Evolutionary conservation across 1,140 invertebrate genomes (phyloP).

Genomic region (Drosophila persimilis): DNA sequence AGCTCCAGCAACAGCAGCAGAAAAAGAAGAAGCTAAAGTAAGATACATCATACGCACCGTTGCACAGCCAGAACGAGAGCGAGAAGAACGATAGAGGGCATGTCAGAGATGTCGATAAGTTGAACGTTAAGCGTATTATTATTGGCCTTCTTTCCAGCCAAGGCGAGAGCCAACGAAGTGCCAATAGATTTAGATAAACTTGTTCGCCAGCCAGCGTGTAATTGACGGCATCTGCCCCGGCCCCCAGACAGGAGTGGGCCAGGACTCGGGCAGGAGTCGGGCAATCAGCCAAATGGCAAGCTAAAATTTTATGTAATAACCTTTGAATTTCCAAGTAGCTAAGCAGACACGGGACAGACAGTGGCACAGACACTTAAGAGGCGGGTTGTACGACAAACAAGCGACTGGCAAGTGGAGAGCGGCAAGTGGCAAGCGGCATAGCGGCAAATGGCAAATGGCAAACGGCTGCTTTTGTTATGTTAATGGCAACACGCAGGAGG

Average conservation of each 20-base stretch:
- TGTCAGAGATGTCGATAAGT: slow-evolving; percentile 66
- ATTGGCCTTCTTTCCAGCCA: slow-evolving; percentile 26
- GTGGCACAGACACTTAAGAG: slow-evolving; percentile 54
- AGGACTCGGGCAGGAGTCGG: slow-evolving; percentile 46
- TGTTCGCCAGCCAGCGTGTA: slow-evolving; percentile 31
- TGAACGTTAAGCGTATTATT: slow-evolving; percentile 71
- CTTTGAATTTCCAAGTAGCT: slow-evolving; percentile 79
- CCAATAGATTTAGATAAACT: slow-evolving; percentile 81
- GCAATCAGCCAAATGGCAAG: slow-evolving; percentile 78
- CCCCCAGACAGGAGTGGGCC: slow-evolving; percentile 10
- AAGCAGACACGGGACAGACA: slow-evolving; percentile 36
- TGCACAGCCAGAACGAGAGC: slow-evolving; percentile 41
- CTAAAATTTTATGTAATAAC: slow-evolving; percentile 81
- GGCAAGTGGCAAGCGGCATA: slow-evolving; percentile 15
- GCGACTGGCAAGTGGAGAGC: slow-evolving; percentile 27
- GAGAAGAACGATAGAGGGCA: slow-evolving; percentile 9
- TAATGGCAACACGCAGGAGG: slow-evolving; percentile 61
- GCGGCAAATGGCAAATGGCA: slow-evolving; percentile 17
- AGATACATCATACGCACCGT: slow-evolving; percentile 68
- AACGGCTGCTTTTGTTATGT: slow-evolving; percentile 73
- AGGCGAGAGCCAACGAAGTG: slow-evolving; percentile 43
- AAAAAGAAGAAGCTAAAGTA: slow-evolving; percentile 44
- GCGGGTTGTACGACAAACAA: slow-evolving; percentile 55
- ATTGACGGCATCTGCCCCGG: slow-evolving; percentile 17
- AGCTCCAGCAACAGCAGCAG: neutral